Evolutionary conservation across 2,888 invertebrate species (phyloP).

Genomic region (Napeogenes inachia): DNA sequence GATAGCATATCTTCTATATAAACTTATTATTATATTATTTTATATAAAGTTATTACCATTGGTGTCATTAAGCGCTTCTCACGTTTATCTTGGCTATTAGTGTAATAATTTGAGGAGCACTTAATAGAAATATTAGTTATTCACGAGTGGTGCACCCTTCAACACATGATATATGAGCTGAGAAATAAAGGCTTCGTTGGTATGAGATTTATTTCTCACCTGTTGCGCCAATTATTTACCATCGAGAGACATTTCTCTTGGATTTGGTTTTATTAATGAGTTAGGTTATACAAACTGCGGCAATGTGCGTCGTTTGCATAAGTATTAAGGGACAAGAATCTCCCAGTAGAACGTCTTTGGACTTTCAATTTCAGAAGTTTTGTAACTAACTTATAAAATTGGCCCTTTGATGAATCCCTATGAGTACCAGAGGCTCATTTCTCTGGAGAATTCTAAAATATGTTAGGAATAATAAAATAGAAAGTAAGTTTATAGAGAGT

Average conservation of each 20-base stretch:
- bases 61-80: not conserved
- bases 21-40: not conserved
- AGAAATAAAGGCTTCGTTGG: conserved; percentile 68
- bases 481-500: conserved; percentile 31
- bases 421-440: conserved; percentile 19
- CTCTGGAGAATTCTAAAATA: conserved; percentile 28
- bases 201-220: conserved; percentile 68
- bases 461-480: conserved; percentile 21
- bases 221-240: conserved; percentile 73
- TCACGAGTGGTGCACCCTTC: conserved; percentile 55
- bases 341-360: conserved; percentile 20
- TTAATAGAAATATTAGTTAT: conserved; percentile 33
- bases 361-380: conserved; percentile 23
- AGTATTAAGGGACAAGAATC: conserved; percentile 23
- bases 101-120: conserved; percentile 17
- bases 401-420: conserved; percentile 20
- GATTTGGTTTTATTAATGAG: conserved; percentile 38
- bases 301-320: conserved; percentile 31
- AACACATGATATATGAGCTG: conserved; percentile 63
- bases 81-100: conserved; percentile 8
- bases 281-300: conserved; percentile 31
- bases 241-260: conserved; percentile 60
- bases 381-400: conserved; percentile 18
- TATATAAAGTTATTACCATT: not conserved
- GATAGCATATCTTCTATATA: too few relatives aligned